Evolutionary conservation across 2,888 invertebrate species (phyloP), one percentile per base, ranked within the genome.

Genomic region (Beris chalybata): DNA sequence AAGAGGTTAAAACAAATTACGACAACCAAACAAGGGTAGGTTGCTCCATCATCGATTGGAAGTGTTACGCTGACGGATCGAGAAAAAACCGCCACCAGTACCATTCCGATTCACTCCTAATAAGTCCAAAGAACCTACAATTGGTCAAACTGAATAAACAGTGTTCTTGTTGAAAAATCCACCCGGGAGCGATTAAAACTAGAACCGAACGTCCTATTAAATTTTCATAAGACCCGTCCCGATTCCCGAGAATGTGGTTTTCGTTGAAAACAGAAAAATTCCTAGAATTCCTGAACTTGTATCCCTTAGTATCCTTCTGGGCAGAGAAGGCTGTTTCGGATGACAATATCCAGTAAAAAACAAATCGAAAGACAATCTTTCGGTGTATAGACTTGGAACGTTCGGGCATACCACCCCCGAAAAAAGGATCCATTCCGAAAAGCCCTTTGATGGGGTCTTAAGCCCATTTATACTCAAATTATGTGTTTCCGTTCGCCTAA

Each of bases 381-480:
- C 3, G 38, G 1, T 38, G 3, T 7, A 38, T 3, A 38, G 5
- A 1, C 9, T 38, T 38, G 9, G 9, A 38, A 22, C 22, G 22
- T 1, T 1, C 3, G 38, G 3, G 38, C 38, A 7, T 1, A 7
- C 38, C 38, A 5, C 13, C n/a, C 13, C 44, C 48, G 12, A 48
- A 55, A 48, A 47, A 22, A 30, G 44, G 64, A 63, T 52, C 57
- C 31, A 63, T 52, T 52, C 31, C 38, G 47, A 52, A 64, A 67
- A 64, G 47, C 64, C 48, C 47, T 55, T 67, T 59, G 63, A 63
- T 67, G 67, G 57, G 54, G 47, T 44, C 44, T 15, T 67, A 67
- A 64, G 64, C 67, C 64, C 59, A 58, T 64, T 67, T 67, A 54
- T 67, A 54, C 64, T 58, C 48, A 67, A 67, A 67, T 58, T 64